A percentile compares a stretch with the other conserved stretches of the same genome.
These are phyloP conservation scores for Ectemnius cavifrons DNA, from an alignment of 2,888 invertebrate species.

Conservation along the genomic window DNA sequence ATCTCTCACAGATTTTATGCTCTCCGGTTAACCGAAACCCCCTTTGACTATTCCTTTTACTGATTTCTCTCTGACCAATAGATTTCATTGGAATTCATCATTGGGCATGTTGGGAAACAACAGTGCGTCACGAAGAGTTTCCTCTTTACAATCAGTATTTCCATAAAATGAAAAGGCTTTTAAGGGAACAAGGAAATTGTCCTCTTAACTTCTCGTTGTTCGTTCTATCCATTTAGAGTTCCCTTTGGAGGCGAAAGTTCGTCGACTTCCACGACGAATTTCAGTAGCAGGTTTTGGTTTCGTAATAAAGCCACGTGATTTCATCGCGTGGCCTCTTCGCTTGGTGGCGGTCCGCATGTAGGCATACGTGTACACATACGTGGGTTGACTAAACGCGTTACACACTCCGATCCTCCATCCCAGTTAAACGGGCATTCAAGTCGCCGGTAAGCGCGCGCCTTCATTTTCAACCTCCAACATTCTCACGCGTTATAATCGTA, in stretches of 20 bases:
- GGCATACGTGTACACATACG: constrained; percentile 23
- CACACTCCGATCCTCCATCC: constrained; percentile 29
- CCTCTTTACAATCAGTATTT: background rate
- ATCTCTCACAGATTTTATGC: constrained; percentile 41
- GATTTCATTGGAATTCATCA: too few species aligned
- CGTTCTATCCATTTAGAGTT: too few species aligned
- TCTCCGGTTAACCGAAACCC: background rate
- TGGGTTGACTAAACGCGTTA: constrained; percentile 43
- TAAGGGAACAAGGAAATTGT: too few species aligned
- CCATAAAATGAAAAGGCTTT: background rate
- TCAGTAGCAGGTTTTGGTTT: constrained; percentile 57
- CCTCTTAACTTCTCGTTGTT: too few species aligned
- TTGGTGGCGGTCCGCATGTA: constrained; percentile 5
- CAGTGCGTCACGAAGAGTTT: too few species aligned
- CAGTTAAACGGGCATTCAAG: constrained; percentile 48
- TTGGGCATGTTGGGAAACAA: too few species aligned
- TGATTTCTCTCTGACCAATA: too few species aligned
- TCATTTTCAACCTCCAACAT: background rate
- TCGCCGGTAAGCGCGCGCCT: constrained; percentile 41
- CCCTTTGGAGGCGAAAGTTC: constrained; percentile 51
- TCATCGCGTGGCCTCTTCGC: constrained; percentile 39
- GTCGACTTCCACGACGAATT: constrained; percentile 59
- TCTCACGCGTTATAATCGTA: background rate
- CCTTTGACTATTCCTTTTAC: background rate
- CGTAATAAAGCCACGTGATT: constrained; percentile 57